phyloP scores from a whole-genome alignment of 2,797 vertebrate genomes.

The Erithacus rubecula region DNA sequence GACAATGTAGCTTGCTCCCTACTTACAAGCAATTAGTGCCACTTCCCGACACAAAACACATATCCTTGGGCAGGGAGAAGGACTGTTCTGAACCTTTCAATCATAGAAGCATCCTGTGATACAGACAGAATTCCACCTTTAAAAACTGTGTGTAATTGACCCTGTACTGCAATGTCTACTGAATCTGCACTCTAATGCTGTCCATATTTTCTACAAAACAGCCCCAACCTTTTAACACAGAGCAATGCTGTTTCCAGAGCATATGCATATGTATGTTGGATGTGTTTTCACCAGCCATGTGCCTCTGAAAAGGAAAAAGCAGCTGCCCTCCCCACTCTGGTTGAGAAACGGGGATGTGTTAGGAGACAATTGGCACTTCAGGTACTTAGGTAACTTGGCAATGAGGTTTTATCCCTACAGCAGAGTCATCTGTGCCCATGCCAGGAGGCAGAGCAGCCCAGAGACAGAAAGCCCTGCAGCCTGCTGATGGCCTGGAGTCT shows the following conservation, averaged over 20 bases:
- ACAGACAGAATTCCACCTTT: background rate
- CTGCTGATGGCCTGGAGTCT: background rate
- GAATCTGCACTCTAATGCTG: background rate
- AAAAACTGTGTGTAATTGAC: background rate
- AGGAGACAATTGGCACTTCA: background rate
- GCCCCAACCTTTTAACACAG: background rate
- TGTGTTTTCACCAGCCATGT: background rate
- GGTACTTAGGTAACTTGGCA: background rate
- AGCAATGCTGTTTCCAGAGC: background rate
- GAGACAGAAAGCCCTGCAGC: background rate
- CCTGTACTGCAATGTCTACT: background rate
- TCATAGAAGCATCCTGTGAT: background rate
- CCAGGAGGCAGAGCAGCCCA: background rate
- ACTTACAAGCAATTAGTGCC: constrained; percentile 52
- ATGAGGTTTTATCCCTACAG: background rate
- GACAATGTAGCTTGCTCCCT: constrained; percentile 20
- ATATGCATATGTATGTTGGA: background rate
- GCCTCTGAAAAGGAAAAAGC: background rate
- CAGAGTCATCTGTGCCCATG: background rate
- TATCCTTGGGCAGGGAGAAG: background rate
- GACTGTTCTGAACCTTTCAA: background rate
- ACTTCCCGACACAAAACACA: background rate
- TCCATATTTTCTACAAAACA: background rate
- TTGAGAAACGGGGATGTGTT: background rate
- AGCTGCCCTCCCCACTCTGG: accelerated